Evolutionary conservation across 2,797 vertebrate species (phyloP).

Genomic region (Craterocephalus amniculus): DNA sequence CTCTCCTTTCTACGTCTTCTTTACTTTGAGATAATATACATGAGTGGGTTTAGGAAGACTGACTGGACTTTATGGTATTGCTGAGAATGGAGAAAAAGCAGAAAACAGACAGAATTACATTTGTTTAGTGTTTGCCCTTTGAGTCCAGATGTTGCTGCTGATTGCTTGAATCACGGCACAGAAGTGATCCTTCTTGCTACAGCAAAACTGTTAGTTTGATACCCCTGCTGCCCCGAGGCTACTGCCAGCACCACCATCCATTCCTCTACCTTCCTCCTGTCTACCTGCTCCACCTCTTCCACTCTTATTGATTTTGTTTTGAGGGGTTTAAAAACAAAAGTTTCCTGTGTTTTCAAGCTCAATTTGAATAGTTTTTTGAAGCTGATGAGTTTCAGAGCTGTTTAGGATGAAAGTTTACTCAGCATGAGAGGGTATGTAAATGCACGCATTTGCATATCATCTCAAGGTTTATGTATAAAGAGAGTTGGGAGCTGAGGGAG

Average conservation of each 20-base stretch:
- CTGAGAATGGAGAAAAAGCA: not conserved
- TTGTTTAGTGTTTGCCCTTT: not conserved
- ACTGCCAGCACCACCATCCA: slow-evolving; percentile 55
- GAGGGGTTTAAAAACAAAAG: slow-evolving; percentile 31
- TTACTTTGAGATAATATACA: too few species aligned
- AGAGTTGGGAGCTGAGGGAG: slow-evolving; percentile 1
- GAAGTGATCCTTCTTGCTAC: slow-evolving; percentile 40
- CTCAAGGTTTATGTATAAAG: not conserved
- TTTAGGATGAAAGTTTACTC: slow-evolving; percentile 24
- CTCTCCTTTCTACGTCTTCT: too few species aligned
- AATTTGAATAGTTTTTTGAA: slow-evolving; percentile 19
- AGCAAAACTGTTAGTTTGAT: slow-evolving; percentile 57
- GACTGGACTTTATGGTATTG: not conserved
- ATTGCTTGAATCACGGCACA: slow-evolving; percentile 28
- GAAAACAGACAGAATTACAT: not conserved
- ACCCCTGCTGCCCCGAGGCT: slow-evolving; percentile 40
- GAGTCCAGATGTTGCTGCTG: slow-evolving; percentile 23
- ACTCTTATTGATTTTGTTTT: slow-evolving; percentile 25
- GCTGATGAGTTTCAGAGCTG: slow-evolving; percentile 13
- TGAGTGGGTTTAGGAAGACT: not conserved
- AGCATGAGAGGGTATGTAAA: slow-evolving; percentile 1
- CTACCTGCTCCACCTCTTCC: slow-evolving; percentile 26
- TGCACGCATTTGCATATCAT: slow-evolving; percentile 18
- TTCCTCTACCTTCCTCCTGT: slow-evolving; percentile 28
- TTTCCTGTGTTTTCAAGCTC: slow-evolving; percentile 10